Evolutionary conservation across 2,113 vertebrate genomes (phyloP), one percentile per base, ranked within the genome.

Genomic region (Notiomystis cincta): DNA sequence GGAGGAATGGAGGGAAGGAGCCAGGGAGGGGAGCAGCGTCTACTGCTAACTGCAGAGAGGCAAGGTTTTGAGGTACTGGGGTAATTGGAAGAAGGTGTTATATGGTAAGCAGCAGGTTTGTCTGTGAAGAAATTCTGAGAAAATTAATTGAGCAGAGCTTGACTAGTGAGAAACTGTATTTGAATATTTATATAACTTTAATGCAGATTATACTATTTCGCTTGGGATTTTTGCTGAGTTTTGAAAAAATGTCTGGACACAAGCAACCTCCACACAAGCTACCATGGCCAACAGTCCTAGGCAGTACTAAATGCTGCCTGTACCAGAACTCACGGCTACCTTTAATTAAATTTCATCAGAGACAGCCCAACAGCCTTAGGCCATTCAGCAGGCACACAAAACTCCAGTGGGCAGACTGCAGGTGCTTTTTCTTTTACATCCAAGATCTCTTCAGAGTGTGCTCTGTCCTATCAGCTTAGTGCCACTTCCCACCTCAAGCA

Each of bases 391-490:
- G 7, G 19, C 22, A 64, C 1, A 18, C 17, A 54, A 14, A 75
- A 75, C 9, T 64, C 33, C 27, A 66, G 16, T 3, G 7, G 6
- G 11, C 3, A 28, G 54, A 60, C 0, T 10, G 19, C 51, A 80
- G 9, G 15, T 35, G 50, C 7, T 10, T 58, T 27, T 33, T 70
- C 58, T 80, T 81, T 7, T 70, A 12, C 10, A 22, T 20, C 22
- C 24, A 60, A 50, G 27, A 48, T 20, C n/a, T 44, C 47, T 27
- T n/a, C 14, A 27, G 30, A 30, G 53, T 58, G 22, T 31, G 12
- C 31, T 77, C 28, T 61, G 31, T 31, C 16, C 8, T 47, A 5
- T 35, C 42, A 67, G 38, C 31, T 31, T 0, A 0, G 24, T 71
- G 38, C 13, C 40, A 15, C 51, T 64, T 51, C 48, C 50, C 9